Base-by-base conservation (phyloP, 2,888 invertebrate genomes). In the Meiosimyza platycephala region DNA sequence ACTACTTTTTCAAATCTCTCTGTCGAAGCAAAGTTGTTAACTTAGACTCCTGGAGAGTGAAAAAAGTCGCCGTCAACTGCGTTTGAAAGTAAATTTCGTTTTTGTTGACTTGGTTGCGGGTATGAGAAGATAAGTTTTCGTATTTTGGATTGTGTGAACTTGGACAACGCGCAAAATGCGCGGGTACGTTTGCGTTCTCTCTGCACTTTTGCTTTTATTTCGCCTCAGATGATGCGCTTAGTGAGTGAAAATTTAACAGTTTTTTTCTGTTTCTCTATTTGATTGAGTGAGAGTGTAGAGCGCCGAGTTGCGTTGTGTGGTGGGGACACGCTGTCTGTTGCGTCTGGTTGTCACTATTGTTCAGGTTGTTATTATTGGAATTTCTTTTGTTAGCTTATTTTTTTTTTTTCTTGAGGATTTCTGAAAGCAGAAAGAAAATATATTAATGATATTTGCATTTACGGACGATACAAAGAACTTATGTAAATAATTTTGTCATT, bases 281-380 rank as follows among this genome's bases (percentile, higher is more conserved):
- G 48, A 15, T 7, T 15, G 51, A 50, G 54, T 72, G 50, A 50
- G 28, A 28, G 28, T 28, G 28, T 33, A 48, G 52, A 33, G 15
- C 40, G 22, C 47, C 28, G 15, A n/a, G 13, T 28, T 60, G 9
- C 13, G 66, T 51, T 47, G 22, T 51, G 40, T 54, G 52, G 64
- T 68, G 76, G 75, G 71, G 79, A 80, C 78, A 77, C 76, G 69
- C 75, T 78, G 80, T 79, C 79, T 79, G 74, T 74, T 70, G 57
- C 57, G 67, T 67, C 54, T 57, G 16, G 59, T 28, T 28, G 59
- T 60, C 28, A 73, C 64, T 76, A 71, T 76, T 54, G 60, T 47
- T 66, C 13, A 54, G 68, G 57, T 72, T 73, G 74, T 73, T 51
- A 67, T 63, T 66, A 68, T 69, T 70, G n/a, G 28, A 28, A 28